Evolutionary conservation across 2,113 vertebrate species (phyloP).

Genomic region (Orycteropus afer): DNA sequence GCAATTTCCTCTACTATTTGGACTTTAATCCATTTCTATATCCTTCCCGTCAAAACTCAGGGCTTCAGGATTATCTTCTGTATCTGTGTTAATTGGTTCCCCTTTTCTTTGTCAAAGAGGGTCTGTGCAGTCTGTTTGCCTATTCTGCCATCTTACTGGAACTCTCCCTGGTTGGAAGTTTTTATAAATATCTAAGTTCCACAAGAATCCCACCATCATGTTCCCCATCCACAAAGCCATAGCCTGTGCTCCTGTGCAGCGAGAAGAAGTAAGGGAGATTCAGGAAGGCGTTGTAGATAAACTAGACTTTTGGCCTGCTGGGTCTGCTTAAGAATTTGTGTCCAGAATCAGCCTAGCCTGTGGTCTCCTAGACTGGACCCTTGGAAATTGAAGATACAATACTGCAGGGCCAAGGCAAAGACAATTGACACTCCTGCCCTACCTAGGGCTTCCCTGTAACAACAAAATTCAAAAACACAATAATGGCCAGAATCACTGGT

Average conservation of each 20-base stretch:
- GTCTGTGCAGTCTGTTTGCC: no score
- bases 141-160: no score
- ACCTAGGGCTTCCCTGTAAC: constrained; percentile 47
- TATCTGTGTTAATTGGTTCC: no score
- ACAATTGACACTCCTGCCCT: constrained; percentile 56
- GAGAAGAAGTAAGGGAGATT: not conserved
- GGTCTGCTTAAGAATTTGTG: constrained; percentile 37
- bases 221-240: not conserved
- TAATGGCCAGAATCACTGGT: no score
- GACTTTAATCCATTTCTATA: no score
- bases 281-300: not conserved
- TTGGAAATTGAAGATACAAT: not conserved
- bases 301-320: not conserved
- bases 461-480: no score
- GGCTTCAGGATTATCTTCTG: no score
- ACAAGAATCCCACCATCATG: not conserved
- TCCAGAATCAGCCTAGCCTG: not conserved
- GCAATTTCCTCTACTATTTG: no score
- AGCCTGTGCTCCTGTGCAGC: not conserved
- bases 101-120: no score
- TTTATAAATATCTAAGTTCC: not conserved
- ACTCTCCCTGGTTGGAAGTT: not conserved
- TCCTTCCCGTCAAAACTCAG: no score
- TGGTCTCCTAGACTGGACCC: constrained; percentile 4
- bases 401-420: constrained; percentile 37